Evolutionary conservation across 2,888 invertebrate genomes (phyloP).

Genomic region (Drosophila gaucha): DNA sequence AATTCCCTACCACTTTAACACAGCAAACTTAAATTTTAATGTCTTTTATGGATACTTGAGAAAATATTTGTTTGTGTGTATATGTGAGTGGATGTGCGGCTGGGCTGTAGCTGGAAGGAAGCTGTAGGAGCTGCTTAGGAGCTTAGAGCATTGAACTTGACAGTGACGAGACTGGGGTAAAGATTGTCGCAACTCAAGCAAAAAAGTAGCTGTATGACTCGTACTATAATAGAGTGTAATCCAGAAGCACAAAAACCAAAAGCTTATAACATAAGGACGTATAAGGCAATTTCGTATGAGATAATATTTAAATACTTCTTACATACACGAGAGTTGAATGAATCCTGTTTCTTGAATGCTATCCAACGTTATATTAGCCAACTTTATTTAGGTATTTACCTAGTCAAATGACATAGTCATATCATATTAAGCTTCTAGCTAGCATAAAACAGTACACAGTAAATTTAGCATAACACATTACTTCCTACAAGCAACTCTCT

Average conservation of each 20-base stretch:
- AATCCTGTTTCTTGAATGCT: neutral
- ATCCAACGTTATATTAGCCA: neutral
- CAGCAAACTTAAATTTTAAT: conserved; percentile 63
- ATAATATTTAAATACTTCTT: conserved; percentile 18
- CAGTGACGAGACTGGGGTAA: conserved; percentile 17
- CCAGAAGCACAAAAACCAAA: conserved; percentile 40
- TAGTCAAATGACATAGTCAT: neutral
- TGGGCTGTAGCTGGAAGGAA: conserved; percentile 11
- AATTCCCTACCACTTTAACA: conserved; percentile 38
- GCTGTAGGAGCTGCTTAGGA: conserved; percentile 10
- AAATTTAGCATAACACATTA: too few species aligned
- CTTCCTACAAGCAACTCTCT: neutral
- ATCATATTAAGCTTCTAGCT: too few species aligned
- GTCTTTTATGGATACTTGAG: conserved; percentile 64
- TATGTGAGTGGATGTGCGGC: neutral
- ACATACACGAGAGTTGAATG: conserved; percentile 4
- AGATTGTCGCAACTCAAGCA: conserved; percentile 34
- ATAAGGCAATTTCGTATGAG: conserved; percentile 16
- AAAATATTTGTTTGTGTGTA: conserved; percentile 7
- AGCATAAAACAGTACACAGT: too few species aligned
- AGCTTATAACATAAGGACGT: conserved; percentile 40
- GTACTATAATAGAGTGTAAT: conserved; percentile 19
- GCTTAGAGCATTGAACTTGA: conserved; percentile 58
- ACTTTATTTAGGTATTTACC: neutral
- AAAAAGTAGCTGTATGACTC: conserved; percentile 29